Conservation (phyloP, 2,888 invertebrate genomes). For the Heteromyza rotundicornis region DNA sequence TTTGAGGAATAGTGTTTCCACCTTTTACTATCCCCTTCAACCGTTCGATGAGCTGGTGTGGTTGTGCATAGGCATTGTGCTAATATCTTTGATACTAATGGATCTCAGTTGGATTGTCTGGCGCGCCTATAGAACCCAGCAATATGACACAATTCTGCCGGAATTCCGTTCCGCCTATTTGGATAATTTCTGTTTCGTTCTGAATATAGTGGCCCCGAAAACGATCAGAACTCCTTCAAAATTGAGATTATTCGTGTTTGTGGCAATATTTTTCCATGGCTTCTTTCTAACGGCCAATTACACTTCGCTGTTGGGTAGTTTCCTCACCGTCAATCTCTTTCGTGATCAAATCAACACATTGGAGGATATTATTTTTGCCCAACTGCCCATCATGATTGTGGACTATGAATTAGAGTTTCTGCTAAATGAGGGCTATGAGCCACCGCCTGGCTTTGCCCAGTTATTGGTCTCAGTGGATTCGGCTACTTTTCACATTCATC, state of each 20-base stretch:
- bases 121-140: too few relatives aligned
- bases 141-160: too few relatives aligned
- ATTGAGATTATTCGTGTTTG: constrained; percentile 36
- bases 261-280: constrained; percentile 42
- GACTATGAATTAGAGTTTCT: constrained; percentile 52
- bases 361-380: constrained; percentile 42
- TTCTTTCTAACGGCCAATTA: constrained; percentile 47
- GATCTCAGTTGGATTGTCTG: constrained; percentile 36
- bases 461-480: constrained; percentile 43
- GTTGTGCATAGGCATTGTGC: constrained; percentile 35
- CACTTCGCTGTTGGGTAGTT: constrained; percentile 50
- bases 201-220: constrained; percentile 39
- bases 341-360: constrained; percentile 48
- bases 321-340: constrained; percentile 47
- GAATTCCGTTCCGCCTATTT: constrained; percentile 18
- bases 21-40: constrained; percentile 44
- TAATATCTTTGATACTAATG: constrained; percentile 28
- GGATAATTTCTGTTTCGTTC: constrained; percentile 39
- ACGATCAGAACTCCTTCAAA: constrained; percentile 31
- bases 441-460: constrained; percentile 35
- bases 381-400: constrained; percentile 50
- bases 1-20: constrained; percentile 42
- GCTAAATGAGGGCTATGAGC: constrained; percentile 25
- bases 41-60: constrained; percentile 47
- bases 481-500: constrained; percentile 38